Base-by-base conservation (phyloP, 1,140 invertebrate species). In the Elymnias hypermnestra region DNA sequence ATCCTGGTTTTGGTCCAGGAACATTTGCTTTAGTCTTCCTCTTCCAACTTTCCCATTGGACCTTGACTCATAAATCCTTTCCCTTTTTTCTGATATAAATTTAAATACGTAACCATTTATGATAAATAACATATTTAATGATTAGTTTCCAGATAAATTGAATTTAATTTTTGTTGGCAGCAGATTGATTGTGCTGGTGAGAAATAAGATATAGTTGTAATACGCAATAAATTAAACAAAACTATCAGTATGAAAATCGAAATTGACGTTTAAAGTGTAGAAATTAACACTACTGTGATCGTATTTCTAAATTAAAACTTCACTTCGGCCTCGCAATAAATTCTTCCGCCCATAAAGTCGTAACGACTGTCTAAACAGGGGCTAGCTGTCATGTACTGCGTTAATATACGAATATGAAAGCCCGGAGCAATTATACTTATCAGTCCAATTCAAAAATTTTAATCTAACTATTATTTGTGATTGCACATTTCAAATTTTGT, bases 351-450 rank as follows among this genome's bases (percentile, higher is more conserved):
- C 76, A 72, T 83, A 79, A 83, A 83, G 46, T 49, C 28, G 51
- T 76, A 78, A 83, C 71, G 76, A 79, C 63, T 68, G 63, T 76
- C 72, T 78, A 77, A 83, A 78, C 70, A 73, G 69, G 52, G 78
- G 67, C 67, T 73, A 67, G 72, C 63, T 62, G 68, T 70, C 66
- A 44, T 78, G 78, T 72, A 74, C 57, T 41, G 53, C 63, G 56
- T 57, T 71, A 69, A 70, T 52, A 62, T 76, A 49, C 42, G 50
- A 67, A 64, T 65, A 52, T 58, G 33, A 64, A 69, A 58, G 45
- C 38, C 36, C 25, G 39, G 36, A 59, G 63, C 53, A 53, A 33
- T 7, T 2, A 8, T 12, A 13, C 10, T 2, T 10, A 12, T 12
- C 26, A 13, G 9, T 12, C 9, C 14, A 29, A 29, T 29, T 29